Evolutionary conservation across 1,140 invertebrate species (phyloP).

Genomic region (Macrosteles quadrilineatus): DNA sequence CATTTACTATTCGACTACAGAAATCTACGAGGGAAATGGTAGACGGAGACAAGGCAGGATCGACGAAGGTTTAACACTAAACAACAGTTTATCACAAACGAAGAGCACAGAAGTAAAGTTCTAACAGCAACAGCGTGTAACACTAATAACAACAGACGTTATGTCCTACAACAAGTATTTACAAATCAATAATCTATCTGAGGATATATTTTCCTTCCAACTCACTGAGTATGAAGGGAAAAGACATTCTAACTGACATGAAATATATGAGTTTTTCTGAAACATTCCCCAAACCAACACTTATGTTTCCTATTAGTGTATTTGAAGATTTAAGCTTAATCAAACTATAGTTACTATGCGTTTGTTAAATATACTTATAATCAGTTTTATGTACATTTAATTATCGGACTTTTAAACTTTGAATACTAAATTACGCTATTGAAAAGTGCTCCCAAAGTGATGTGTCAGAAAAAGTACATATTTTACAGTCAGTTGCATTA

Average conservation of each 20-base stretch:
- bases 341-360: too few species aligned
- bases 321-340: too few species aligned
- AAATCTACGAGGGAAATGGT: too few species aligned
- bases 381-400: too few species aligned
- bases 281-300: neutral
- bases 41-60: too few species aligned
- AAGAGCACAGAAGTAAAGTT: conserved; percentile 9
- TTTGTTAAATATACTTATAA: too few species aligned
- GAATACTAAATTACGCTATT: too few species aligned
- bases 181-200: neutral
- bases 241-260: neutral
- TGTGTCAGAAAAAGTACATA: conserved; percentile 11
- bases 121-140: neutral
- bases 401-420: too few species aligned
- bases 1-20: too few species aligned
- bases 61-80: neutral
- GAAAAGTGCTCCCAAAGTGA: neutral
- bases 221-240: neutral
- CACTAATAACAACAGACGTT: conserved; percentile 20
- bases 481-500: neutral
- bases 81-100: conserved; percentile 8
- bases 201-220: conserved; percentile 15
- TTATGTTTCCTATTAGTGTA: too few species aligned
- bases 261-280: conserved; percentile 6
- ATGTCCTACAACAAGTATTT: conserved; percentile 4